Evolutionary conservation across 2,797 vertebrate genomes (phyloP), one percentile per base, ranked within the genome.

Genomic region (Nyctalus aviator): DNA sequence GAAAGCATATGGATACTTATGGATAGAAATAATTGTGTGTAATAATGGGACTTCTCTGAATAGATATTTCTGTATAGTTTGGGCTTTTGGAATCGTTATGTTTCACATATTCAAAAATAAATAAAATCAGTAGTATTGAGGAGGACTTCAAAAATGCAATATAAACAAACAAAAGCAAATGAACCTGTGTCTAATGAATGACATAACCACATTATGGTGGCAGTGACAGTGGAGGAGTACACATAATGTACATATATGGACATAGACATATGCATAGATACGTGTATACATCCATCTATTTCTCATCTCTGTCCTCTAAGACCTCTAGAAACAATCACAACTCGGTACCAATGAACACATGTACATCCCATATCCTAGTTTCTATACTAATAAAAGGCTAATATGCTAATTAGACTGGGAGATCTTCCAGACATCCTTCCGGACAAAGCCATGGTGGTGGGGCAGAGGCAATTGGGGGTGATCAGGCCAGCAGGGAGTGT

Each of bases 31-130:
- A 83, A 50, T 41, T 23, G 8, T 44, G 41, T 21, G 7, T 75
- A 50, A 30, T n/a, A 76, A n/a, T n/a, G 14, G 82, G n/a, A 59
- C 41, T 87, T 81, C 27, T 75, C 41, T 57, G 23, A 44, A 41
- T 50, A 68, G 27, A 10, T 83, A 87, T 55, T 84, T 88, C 66
- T 78, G 18, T 35, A 73, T 68, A n/a, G 37, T 77, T 95, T 77
- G 64, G 27, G 14, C 35, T 73, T 90, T 93, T 77, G 68, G n/a
- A 83, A 71, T 87, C 20, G 18, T 95, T 32, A 55, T 87, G 53
- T 59, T 90, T 84, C 32, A 79, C 50, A 73, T 59, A 57, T 68
- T 57, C 13, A 84, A 73, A 91, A 93, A 78, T 59, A 76, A 93
- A 77, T 64, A 82, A 68, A 82, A 93, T 84, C 48, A 79, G 4